Evolutionary conservation across 2,113 vertebrate species (phyloP).

Genomic region (Poecile atricapillus): DNA sequence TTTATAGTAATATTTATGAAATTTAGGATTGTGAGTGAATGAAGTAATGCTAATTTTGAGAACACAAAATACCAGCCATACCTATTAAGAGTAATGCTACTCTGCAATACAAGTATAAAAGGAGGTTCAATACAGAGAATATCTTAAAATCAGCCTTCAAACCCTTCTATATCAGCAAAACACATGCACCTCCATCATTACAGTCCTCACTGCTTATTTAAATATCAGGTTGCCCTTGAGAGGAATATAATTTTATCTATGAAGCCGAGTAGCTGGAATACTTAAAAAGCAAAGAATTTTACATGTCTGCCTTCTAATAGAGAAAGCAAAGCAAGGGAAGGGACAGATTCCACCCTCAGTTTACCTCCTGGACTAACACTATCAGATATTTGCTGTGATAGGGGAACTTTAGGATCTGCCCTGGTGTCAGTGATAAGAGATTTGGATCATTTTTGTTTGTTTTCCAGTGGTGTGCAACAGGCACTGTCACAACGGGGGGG

Average conservation of each 20-base stretch:
- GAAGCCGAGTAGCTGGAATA: background rate
- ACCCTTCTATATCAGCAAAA: background rate
- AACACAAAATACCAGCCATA: background rate
- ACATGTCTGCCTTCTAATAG: background rate
- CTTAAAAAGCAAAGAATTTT: background rate
- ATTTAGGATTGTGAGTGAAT: constrained; percentile 8
- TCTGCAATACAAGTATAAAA: background rate
- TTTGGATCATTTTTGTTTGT: background rate
- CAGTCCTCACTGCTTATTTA: background rate
- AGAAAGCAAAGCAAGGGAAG: background rate
- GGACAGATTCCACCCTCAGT: background rate
- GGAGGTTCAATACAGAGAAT: background rate
- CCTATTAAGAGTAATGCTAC: background rate
- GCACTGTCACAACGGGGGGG: constrained; percentile 80
- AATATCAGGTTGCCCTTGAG: constrained; percentile 14
- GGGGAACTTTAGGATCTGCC: background rate
- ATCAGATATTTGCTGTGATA: background rate
- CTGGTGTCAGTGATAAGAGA: background rate
- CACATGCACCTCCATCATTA: background rate
- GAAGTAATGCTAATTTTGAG: background rate
- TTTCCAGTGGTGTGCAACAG: constrained; percentile 78
- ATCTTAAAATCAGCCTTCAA: constrained; percentile 2
- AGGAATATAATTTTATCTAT: background rate
- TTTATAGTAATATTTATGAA: constrained; percentile 29
- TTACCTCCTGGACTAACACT: background rate